Conservation (phyloP, 2,888 invertebrate genomes). For the Bimastos eiseni region DNA sequence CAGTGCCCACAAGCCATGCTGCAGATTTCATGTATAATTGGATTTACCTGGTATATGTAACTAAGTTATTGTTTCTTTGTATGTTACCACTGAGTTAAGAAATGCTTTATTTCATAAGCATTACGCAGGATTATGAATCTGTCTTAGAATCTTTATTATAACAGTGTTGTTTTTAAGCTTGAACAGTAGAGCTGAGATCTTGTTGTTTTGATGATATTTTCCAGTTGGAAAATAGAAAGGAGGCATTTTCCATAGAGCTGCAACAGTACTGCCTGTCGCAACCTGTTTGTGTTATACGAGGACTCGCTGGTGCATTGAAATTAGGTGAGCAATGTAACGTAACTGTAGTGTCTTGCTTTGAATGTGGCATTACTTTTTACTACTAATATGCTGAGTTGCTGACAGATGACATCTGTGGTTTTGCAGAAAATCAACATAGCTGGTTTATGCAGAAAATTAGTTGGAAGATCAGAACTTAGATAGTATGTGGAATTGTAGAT, state of each 20-base stretch:
- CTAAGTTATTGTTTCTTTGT: neutral
- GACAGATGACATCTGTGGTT: neutral
- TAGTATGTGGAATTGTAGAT: neutral
- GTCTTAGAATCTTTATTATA: neutral
- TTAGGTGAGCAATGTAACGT: constrained; percentile 65
- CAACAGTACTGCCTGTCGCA: constrained; percentile 97
- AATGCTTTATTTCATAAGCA: neutral
- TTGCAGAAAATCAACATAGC: neutral
- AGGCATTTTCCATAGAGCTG: constrained; percentile 91
- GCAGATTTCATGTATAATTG: no score
- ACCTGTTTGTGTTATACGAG: constrained; percentile 93
- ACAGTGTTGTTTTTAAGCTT: neutral
- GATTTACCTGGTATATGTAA: no score
- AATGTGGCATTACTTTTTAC: neutral
- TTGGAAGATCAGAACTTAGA: neutral
- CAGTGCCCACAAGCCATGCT: no score
- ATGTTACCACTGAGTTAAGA: neutral
- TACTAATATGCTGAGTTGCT: neutral
- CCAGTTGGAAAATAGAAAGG: constrained; percentile 91
- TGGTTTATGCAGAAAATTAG: neutral
- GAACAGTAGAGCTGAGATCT: neutral
- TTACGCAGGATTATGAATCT: no score
- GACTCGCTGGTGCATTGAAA: constrained; percentile 91
- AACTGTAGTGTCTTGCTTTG: neutral
- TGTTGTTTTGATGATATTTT: neutral